A percentile compares a stretch with the other conserved stretches of the same genome.
Evolutionary conservation across 2,797 vertebrate species (phyloP).

Genomic region (Telmatherina bonti): DNA sequence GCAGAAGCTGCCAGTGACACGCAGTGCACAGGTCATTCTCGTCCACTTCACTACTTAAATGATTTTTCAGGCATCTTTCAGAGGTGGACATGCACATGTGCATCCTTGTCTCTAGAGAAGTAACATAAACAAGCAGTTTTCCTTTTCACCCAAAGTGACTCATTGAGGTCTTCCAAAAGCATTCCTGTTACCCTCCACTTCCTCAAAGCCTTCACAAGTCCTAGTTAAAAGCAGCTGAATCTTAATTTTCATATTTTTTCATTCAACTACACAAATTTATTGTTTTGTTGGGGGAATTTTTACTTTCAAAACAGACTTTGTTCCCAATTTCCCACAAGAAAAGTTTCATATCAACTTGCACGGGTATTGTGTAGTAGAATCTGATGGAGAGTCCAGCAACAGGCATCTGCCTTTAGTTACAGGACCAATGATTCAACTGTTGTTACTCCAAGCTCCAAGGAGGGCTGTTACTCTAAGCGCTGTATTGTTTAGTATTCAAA

Average conservation of each 20-base stretch:
- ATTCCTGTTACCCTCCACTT: slow-evolving; percentile 59
- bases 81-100: neutral
- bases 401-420: slow-evolving; percentile 65
- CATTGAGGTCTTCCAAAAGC: slow-evolving; percentile 68
- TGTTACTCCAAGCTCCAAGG: slow-evolving; percentile 22
- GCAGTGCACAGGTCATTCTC: neutral
- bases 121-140: slow-evolving; percentile 19
- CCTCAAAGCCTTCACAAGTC: slow-evolving; percentile 37
- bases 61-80: neutral
- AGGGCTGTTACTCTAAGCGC: slow-evolving; percentile 15
- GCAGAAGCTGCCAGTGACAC: slow-evolving; percentile 1
- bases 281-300: slow-evolving; percentile 35
- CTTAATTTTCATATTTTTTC: slow-evolving; percentile 19
- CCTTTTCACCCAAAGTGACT: slow-evolving; percentile 59
- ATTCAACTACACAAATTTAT: slow-evolving; percentile 22
- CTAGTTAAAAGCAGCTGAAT: slow-evolving; percentile 44
- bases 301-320: slow-evolving; percentile 23
- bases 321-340: slow-evolving; percentile 15
- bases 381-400: slow-evolving; percentile 21
- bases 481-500: slow-evolving; percentile 24
- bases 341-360: slow-evolving; percentile 6
- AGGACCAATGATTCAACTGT: slow-evolving; percentile 20
- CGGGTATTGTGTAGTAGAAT: neutral
- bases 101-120: slow-evolving; percentile 24
- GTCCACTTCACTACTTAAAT: neutral